Conservation (phyloP, 1,140 invertebrate genomes). For the Contarinia nasturtii region DNA sequence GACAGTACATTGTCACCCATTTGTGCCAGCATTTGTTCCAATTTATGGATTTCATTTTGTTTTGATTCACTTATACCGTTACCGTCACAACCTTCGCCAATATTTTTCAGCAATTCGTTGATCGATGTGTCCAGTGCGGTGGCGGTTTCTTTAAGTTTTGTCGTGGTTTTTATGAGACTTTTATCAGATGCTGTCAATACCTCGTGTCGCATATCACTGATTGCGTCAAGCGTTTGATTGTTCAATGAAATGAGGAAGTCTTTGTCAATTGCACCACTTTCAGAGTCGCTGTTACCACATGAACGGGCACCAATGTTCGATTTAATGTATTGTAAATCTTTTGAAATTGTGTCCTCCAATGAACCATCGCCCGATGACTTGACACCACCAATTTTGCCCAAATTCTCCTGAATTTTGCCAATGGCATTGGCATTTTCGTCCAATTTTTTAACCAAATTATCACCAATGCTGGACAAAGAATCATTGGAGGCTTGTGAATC, state of each 20-base stretch:
- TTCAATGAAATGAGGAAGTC: conserved; percentile 16
- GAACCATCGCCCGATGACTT: too few relatives aligned
- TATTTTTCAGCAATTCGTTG: conserved; percentile 27
- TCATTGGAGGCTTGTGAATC: conserved; percentile 16
- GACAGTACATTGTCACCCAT: conserved; percentile 71
- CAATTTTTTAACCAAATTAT: conserved; percentile 9
- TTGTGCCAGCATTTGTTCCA: conserved; percentile 61
- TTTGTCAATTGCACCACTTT: conserved; percentile 7
- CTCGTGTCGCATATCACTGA: conserved; percentile 13
- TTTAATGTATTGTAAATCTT: conserved; percentile 9
- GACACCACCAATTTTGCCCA: conserved; percentile 2
- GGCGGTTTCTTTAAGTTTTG: conserved; percentile 20
- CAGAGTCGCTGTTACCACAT: not conserved
- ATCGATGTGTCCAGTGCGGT: conserved; percentile 12
- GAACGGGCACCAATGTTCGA: conserved; percentile 5
- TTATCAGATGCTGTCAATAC: conserved; percentile 9
- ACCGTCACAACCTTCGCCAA: conserved; percentile 28
- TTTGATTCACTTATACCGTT: conserved; percentile 35
- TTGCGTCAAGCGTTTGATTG: conserved; percentile 17
- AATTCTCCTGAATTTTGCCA: conserved; percentile 12
- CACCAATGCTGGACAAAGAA: conserved; percentile 10
- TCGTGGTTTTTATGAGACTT: conserved; percentile 21
- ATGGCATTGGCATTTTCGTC: conserved; percentile 13
- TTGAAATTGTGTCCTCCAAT: conserved; percentile 14
- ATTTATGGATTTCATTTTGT: conserved; percentile 32